Conservation (phyloP, 2,888 invertebrate species). For the Dryococelus australis region DNA sequence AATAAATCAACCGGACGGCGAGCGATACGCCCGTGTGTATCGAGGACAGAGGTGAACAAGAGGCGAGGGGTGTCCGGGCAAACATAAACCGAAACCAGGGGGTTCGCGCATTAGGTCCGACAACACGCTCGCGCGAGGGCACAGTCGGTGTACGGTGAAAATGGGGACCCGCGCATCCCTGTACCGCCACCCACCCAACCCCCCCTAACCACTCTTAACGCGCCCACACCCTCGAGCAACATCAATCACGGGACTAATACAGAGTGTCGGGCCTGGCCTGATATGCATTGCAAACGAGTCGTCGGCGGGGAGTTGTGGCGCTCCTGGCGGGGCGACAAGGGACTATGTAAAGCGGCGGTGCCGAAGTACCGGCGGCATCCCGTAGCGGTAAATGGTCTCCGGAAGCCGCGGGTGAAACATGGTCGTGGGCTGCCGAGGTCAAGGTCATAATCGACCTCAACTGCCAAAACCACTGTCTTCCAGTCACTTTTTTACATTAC, state of each 20-base stretch:
- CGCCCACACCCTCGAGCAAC: not conserved
- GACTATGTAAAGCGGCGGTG: not conserved
- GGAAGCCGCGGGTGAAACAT: no score
- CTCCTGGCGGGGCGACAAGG: not conserved
- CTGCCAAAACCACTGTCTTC: no score
- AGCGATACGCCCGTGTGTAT: not conserved
- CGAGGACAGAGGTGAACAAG: no score
- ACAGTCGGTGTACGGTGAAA: not conserved
- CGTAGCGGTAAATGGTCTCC: no score
- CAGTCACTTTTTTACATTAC: no score
- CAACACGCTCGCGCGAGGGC: not conserved
- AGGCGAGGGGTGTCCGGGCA: not conserved
- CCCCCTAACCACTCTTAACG: not conserved
- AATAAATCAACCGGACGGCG: constrained; percentile 1
- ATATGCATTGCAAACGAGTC: constrained; percentile 8
- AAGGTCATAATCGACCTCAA: no score
- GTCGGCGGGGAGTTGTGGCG: not conserved
- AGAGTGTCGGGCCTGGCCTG: not conserved
- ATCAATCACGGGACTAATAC: not conserved
- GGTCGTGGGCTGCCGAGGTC: no score
- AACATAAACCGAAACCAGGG: not conserved
- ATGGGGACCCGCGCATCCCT: not conserved
- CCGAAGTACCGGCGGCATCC: no score
- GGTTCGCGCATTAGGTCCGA: not conserved
- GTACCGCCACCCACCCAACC: not conserved